These are phyloP conservation scores for Erythrocercus mccallii DNA, from an alignment of 2,113 vertebrate species.

Conservation along the genomic window DNA sequence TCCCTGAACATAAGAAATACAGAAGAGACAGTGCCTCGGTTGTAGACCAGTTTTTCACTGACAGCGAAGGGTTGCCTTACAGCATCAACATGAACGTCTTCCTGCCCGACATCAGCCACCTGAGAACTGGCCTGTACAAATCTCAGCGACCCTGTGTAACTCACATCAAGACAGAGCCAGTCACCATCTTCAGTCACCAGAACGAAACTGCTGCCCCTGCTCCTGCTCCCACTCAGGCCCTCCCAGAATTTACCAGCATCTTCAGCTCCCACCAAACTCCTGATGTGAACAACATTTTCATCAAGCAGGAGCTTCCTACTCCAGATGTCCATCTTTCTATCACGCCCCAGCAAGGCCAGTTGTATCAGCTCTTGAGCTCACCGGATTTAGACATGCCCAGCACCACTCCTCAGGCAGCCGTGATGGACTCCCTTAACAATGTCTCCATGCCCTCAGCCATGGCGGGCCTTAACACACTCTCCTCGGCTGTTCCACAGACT, in stretches of 20 bases:
- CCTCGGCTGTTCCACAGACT: conserved; percentile 74
- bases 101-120: conserved; percentile 87
- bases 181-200: conserved; percentile 81
- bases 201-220: conserved; percentile 74
- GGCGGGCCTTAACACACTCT: conserved; percentile 78
- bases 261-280: conserved; percentile 80
- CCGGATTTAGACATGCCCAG: conserved; percentile 86
- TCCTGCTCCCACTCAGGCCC: conserved; percentile 69
- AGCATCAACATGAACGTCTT: conserved; percentile 96
- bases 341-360: conserved; percentile 84
- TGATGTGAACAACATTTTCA: conserved; percentile 80
- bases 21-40: conserved; percentile 83
- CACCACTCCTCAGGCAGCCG: conserved; percentile 75
- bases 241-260: conserved; percentile 86
- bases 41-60: conserved; percentile 89
- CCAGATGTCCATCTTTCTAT: conserved; percentile 81
- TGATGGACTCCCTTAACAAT: conserved; percentile 78
- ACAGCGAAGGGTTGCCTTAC: conserved; percentile 86
- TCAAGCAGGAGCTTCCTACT: conserved; percentile 91
- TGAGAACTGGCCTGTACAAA: conserved; percentile 89
- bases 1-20: conserved; percentile 83
- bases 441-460: conserved; percentile 78
- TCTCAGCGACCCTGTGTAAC: conserved; percentile 79
- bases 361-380: conserved; percentile 91
- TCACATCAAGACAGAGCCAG: conserved; percentile 90